These are phyloP conservation scores for Gryon sp. DNA, from an alignment of 1,140 invertebrate genomes.

Conservation along the genomic window DNA sequence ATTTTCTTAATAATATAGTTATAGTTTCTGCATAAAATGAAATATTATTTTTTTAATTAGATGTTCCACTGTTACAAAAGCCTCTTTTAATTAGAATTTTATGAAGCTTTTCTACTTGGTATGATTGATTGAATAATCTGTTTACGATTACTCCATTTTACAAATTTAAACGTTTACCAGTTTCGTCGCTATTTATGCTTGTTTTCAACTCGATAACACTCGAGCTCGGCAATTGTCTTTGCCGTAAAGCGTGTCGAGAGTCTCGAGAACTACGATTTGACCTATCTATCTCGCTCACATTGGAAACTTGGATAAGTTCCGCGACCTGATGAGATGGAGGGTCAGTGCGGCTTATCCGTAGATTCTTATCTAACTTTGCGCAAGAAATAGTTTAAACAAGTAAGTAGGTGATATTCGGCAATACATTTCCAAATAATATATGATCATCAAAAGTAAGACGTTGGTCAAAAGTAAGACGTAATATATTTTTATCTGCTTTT, in stretches of 20 bases:
- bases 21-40: no score
- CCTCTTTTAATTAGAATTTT: no score
- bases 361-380: background rate
- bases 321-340: conserved; percentile 1
- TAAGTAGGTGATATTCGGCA: background rate
- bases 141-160: conserved; percentile 48
- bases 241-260: background rate
- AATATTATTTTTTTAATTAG: no score
- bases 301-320: conserved; percentile 15
- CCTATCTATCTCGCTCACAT: conserved; percentile 10
- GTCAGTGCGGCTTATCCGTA: conserved; percentile 13
- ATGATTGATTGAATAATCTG: conserved; percentile 64
- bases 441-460: no score
- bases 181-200: conserved; percentile 12
- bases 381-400: conserved; percentile 2
- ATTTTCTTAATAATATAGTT: no score
- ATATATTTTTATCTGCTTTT: no score
- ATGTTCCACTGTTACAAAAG: no score
- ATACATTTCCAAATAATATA: no score
- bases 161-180: conserved; percentile 9
- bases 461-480: no score
- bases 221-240: conserved; percentile 1
- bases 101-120: conserved; percentile 52
- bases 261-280: conserved; percentile 13
- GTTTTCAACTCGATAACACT: conserved; percentile 12